Conservation (phyloP, 2,888 invertebrate species). For the Acronicta leporina region DNA sequence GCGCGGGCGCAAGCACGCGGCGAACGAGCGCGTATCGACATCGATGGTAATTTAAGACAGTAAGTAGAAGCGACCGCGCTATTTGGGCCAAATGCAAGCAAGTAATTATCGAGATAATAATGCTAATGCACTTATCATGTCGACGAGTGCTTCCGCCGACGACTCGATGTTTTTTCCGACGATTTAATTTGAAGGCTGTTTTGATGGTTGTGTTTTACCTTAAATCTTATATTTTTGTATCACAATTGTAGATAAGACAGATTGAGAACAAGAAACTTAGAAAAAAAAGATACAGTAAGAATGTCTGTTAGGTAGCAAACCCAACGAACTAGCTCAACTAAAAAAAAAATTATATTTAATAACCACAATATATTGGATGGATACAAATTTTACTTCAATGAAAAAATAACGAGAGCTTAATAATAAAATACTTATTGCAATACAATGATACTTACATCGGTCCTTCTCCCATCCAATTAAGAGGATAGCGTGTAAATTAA, state of each 20-base stretch:
- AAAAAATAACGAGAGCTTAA: not conserved
- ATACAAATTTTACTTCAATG: no score
- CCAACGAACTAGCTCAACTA: no score
- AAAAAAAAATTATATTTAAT: no score
- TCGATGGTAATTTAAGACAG: conserved; percentile 82
- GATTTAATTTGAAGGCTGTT: conserved; percentile 67
- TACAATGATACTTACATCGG: conserved; percentile 58
- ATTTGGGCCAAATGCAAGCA: conserved; percentile 87
- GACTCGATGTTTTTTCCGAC: conserved; percentile 64
- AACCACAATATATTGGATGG: no score
- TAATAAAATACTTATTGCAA: conserved; percentile 3
- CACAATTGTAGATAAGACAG: no score
- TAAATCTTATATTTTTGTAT: conserved; percentile 33
- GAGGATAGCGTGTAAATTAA: conserved; percentile 70
- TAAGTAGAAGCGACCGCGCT: conserved; percentile 80
- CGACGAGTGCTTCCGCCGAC: conserved; percentile 85
- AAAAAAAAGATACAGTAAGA: no score
- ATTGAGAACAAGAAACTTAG: no score
- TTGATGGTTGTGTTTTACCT: conserved; percentile 36
- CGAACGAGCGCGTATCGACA: conserved; percentile 72
- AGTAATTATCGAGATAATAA: conserved; percentile 89
- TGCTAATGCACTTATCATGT: conserved; percentile 89
- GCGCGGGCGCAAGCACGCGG: conserved; percentile 58
- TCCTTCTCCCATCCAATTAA: conserved; percentile 57
- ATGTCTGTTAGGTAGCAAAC: no score